Conservation (phyloP, 2,113 vertebrate species). For the Callopanchax toddi region DNA sequence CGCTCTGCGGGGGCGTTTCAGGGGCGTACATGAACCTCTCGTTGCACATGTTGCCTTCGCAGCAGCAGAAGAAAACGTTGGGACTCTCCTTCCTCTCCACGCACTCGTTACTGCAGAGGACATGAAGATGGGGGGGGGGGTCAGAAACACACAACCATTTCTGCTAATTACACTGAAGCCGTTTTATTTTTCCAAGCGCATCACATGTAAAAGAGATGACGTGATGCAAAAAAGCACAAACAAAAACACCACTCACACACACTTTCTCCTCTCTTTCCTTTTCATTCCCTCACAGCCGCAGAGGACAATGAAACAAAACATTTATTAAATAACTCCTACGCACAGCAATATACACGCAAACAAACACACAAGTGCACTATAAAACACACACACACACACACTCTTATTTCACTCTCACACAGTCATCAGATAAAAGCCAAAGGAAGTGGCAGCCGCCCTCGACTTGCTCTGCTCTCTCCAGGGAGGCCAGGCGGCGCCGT, state of each 20-base stretch:
- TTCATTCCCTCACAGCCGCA: constrained; percentile 15
- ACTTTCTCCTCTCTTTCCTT: constrained; percentile 27
- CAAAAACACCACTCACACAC: constrained; percentile 5
- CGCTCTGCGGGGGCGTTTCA: constrained; percentile 84
- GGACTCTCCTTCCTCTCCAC: constrained; percentile 95
- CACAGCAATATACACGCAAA: constrained; percentile 17
- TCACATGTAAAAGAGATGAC: constrained; percentile 8
- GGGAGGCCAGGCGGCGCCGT: constrained; percentile 67
- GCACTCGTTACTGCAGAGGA: constrained; percentile 87
- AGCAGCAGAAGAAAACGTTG: constrained; percentile 98
- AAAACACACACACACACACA: constrained; percentile 11
- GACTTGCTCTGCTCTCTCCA: constrained; percentile 65
- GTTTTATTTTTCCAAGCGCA: constrained; percentile 21
- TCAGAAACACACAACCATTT: constrained; percentile 12
- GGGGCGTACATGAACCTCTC: constrained; percentile 93
- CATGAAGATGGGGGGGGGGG: constrained; percentile 15
- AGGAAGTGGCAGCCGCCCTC: constrained; percentile 72
- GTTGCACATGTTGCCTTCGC: constrained; percentile 97
- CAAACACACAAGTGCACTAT: constrained; percentile 22
- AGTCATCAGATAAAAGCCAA: constrained; percentile 71
- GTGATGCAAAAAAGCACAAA: constrained; percentile 20
- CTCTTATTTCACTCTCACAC: constrained; percentile 37
- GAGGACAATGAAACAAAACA: constrained; percentile 42
- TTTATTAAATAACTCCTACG: constrained; percentile 56
- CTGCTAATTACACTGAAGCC: constrained; percentile 6